A percentile compares a stretch with the other conserved stretches of the same genome.
These are phyloP conservation scores for Lasaia peninsularis DNA, from an alignment of 1,140 invertebrate genomes.

Conservation along the genomic window DNA sequence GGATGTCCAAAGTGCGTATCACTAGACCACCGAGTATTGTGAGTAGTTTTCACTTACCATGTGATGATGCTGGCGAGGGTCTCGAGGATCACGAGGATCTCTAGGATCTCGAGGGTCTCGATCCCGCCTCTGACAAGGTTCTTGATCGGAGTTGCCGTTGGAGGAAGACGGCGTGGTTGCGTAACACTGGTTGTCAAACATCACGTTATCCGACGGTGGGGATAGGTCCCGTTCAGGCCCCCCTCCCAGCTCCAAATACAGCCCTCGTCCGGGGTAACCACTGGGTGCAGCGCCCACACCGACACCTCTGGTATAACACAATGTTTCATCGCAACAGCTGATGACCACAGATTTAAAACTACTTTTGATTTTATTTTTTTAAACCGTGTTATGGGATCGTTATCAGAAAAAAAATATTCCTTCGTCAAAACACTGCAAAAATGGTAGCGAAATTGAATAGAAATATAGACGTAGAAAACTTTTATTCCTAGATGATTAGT, in stretches of 20 bases:
- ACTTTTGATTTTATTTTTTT: too few relatives aligned
- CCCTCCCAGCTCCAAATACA: constrained; percentile 87
- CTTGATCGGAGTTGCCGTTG: constrained; percentile 92
- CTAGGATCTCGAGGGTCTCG: constrained; percentile 34
- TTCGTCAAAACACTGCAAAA: too few relatives aligned
- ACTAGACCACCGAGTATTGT: too few relatives aligned
- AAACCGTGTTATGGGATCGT: too few relatives aligned
- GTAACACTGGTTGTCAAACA: constrained; percentile 96
- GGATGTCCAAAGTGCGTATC: too few relatives aligned
- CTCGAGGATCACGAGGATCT: constrained; percentile 32
- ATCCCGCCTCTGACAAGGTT: constrained; percentile 81
- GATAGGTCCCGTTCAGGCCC: constrained; percentile 85
- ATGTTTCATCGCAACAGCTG: too few relatives aligned
- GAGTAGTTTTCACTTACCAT: constrained; percentile 43
- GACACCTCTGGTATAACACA: constrained; percentile 47
- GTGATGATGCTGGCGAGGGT: constrained; percentile 73
- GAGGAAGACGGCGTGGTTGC: constrained; percentile 94
- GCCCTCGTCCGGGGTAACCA: constrained; percentile 80
- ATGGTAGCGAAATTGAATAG: too few relatives aligned
- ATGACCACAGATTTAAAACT: too few relatives aligned
- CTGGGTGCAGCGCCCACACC: constrained; percentile 65
- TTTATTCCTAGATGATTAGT: too few relatives aligned
- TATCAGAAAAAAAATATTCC: too few relatives aligned
- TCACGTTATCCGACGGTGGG: constrained; percentile 93
- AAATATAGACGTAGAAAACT: too few relatives aligned